These are phyloP conservation scores for Peromyscus melanophrys DNA, from an alignment of 2,797 vertebrate genomes.

Conservation along the genomic window DNA sequence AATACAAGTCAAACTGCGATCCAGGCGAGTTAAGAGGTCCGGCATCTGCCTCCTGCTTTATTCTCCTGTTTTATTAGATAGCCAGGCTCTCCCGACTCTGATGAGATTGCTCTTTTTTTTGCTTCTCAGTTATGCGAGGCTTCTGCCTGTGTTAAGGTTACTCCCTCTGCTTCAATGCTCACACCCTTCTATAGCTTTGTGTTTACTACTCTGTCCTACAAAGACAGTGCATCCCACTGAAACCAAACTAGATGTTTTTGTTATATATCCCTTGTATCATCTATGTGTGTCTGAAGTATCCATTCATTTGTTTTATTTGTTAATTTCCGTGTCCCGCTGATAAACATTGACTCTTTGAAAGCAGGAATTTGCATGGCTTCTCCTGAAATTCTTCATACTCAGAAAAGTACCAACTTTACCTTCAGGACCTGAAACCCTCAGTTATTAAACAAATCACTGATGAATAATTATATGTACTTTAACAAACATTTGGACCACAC, in stretches of 20 bases:
- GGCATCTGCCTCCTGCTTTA: not conserved
- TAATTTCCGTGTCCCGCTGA: slow-evolving; percentile 25
- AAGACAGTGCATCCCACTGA: not conserved
- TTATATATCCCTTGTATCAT: not conserved
- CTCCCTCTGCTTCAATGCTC: not conserved
- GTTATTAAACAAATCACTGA: slow-evolving; percentile 2
- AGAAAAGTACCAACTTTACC: not conserved
- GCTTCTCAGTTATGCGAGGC: not conserved
- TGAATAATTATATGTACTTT: not conserved
- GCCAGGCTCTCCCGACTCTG: not conserved
- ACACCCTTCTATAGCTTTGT: not conserved
- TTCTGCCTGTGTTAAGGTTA: not conserved
- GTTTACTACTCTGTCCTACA: not conserved
- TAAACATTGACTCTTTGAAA: not conserved
- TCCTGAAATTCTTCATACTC: not conserved
- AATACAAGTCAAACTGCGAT: slow-evolving; percentile 17
- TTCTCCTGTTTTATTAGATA: not conserved
- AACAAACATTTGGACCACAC: not conserved
- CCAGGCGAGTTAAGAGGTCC: not conserved
- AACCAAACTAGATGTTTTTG: not conserved
- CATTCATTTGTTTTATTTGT: not conserved
- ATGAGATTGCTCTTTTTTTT: not conserved
- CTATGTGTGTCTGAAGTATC: slow-evolving; percentile 1
- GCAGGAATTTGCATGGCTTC: slow-evolving; percentile 8
- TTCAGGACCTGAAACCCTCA: not conserved